Evolutionary conservation across 2,888 invertebrate genomes (phyloP).

Genomic region (Xestoiulus laeticollis): DNA sequence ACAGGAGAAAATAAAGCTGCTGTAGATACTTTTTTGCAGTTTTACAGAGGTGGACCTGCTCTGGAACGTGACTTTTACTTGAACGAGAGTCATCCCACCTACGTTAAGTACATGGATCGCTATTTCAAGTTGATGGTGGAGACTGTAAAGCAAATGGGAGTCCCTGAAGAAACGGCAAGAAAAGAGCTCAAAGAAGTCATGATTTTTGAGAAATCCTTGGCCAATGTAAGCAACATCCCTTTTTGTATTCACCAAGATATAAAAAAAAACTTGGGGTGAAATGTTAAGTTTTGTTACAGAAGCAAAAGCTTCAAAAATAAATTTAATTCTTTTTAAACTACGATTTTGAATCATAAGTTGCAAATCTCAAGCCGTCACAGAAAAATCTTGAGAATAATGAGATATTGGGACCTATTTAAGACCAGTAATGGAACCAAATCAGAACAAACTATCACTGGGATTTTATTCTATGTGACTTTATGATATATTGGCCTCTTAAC

Average conservation of each 20-base stretch:
- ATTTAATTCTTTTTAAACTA: too few species aligned
- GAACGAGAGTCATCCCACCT: constrained; percentile 64
- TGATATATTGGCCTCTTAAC: too few species aligned
- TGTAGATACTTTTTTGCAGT: constrained; percentile 61
- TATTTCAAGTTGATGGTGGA: constrained; percentile 54
- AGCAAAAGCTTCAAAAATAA: too few species aligned
- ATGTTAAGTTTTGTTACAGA: too few species aligned
- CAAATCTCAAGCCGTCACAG: too few species aligned
- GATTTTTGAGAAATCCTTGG: constrained; percentile 55
- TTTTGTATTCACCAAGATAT: not conserved
- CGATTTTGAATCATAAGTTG: too few species aligned
- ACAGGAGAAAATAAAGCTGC: constrained; percentile 52
- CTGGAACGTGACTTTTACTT: constrained; percentile 66
- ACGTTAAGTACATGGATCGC: constrained; percentile 57
- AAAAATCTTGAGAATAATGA: too few species aligned
- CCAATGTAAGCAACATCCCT: constrained; percentile 54
- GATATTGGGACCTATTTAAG: too few species aligned
- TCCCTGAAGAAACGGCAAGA: constrained; percentile 51
- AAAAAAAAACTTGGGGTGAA: too few species aligned
- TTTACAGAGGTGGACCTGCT: constrained; percentile 65
- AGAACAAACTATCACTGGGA: too few species aligned
- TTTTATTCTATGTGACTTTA: too few species aligned
- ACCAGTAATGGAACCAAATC: too few species aligned
- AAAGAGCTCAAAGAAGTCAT: constrained; percentile 53
- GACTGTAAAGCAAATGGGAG: constrained; percentile 54